Percentiles rank a stretch among this genome's conserved stretches.
These are phyloP conservation scores for Panzeria rudis DNA, from an alignment of 2,888 invertebrate species.

Conservation along the genomic window DNA sequence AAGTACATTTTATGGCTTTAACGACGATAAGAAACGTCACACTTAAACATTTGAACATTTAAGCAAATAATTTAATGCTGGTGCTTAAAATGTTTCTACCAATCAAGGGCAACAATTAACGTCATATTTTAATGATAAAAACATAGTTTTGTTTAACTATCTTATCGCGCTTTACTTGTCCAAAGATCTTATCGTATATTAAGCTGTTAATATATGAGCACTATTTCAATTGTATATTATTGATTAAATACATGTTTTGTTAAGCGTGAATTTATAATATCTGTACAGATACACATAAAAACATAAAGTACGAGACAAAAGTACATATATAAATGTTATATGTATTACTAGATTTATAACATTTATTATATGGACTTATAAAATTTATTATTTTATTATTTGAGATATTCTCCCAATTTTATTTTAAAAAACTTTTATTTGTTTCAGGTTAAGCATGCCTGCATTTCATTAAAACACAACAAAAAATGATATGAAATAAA, in stretches of 20 bases:
- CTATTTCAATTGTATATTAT: background rate
- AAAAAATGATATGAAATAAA: no score
- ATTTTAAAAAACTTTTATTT: no score
- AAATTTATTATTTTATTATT: no score
- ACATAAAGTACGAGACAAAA: background rate
- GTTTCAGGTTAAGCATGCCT: no score
- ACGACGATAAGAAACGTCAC: background rate
- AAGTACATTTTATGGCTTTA: background rate
- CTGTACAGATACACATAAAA: background rate
- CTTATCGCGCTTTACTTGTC: background rate
- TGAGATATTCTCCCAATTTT: no score
- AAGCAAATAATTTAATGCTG: background rate
- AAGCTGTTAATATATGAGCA: background rate
- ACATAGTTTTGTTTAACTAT: background rate
- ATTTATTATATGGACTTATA: no score
- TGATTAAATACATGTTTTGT: background rate
- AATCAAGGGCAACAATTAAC: conserved; percentile 5
- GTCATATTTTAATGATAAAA: conserved; percentile 15
- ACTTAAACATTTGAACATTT: no score
- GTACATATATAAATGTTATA: background rate
- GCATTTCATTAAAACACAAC: no score
- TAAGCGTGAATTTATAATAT: background rate
- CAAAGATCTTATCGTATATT: background rate
- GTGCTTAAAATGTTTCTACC: background rate
- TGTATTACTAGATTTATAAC: no score